phyloP scores from a whole-genome alignment of 2,888 invertebrate genomes.

The Reticulitermes lucifugus region DNA sequence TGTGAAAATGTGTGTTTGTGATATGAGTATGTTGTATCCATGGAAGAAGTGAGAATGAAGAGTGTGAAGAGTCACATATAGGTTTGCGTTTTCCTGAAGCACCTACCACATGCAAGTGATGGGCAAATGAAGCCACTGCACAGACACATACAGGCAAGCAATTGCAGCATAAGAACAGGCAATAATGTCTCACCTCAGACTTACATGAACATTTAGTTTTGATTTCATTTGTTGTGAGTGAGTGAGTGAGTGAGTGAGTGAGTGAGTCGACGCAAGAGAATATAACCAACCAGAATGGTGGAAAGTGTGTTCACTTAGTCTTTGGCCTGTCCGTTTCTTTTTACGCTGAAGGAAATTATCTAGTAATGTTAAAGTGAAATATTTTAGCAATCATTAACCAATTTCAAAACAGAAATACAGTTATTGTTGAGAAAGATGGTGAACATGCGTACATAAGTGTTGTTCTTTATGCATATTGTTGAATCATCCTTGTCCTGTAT shows the following conservation, averaged over 20 bases:
- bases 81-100: slow-evolving; percentile 15
- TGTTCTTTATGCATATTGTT: slow-evolving; percentile 14
- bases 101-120: neutral
- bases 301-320: slow-evolving; percentile 44
- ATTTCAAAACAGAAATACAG: slow-evolving; percentile 40
- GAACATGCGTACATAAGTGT: slow-evolving; percentile 29
- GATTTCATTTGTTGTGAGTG: slow-evolving; percentile 46
- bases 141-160: slow-evolving; percentile 10
- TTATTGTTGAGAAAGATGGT: slow-evolving; percentile 19
- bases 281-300: slow-evolving; percentile 18
- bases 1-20: slow-evolving; percentile 47
- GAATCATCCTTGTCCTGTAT: neutral
- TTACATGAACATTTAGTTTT: slow-evolving; percentile 15
- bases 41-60: neutral
- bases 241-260: slow-evolving; percentile 48
- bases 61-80: neutral
- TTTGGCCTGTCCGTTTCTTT: slow-evolving; percentile 48
- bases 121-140: neutral
- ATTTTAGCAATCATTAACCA: slow-evolving; percentile 51
- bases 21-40: slow-evolving; percentile 21
- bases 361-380: slow-evolving; percentile 48
- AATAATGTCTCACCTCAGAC: slow-evolving; percentile 36
- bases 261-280: slow-evolving; percentile 29
- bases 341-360: slow-evolving; percentile 46
- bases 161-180: slow-evolving; percentile 38